A percentile compares a stretch with the other conserved stretches of the same genome.
phyloP scores from a whole-genome alignment of 2,888 invertebrate genomes.

The Linyphia triangularis region DNA sequence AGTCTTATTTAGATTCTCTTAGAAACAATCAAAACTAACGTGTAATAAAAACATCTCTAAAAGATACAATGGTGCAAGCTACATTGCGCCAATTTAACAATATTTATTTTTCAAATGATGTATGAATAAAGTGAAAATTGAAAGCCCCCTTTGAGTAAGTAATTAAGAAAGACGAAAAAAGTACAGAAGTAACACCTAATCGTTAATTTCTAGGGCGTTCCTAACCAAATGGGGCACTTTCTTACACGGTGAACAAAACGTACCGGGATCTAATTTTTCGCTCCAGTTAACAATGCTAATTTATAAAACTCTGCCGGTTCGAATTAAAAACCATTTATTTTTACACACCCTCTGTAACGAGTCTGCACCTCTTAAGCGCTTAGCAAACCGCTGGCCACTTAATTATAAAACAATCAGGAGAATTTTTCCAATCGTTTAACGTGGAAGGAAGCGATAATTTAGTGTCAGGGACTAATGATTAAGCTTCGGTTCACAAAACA shows the following conservation, averaged over 20 bases:
- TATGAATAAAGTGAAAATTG: background rate
- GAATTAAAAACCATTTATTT: constrained; percentile 63
- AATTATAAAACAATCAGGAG: constrained; percentile 65
- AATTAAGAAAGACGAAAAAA: background rate
- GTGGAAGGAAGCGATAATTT: constrained; percentile 50
- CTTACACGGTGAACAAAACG: background rate
- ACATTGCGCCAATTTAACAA: no score
- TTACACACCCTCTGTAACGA: constrained; percentile 10
- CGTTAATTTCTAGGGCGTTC: background rate
- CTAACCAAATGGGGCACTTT: constrained; percentile 1
- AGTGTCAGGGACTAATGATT: constrained; percentile 53
- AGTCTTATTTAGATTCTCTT: no score
- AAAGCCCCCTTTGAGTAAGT: background rate
- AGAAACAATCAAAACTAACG: no score
- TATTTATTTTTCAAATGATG: background rate
- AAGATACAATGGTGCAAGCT: no score
- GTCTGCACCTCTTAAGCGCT: constrained; percentile 39
- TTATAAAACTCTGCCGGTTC: constrained; percentile 20
- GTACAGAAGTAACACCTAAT: background rate
- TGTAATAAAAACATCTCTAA: no score
- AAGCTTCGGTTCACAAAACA: constrained; percentile 46
- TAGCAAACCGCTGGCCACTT: constrained; percentile 54
- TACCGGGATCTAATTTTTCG: constrained; percentile 32
- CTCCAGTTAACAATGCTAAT: constrained; percentile 53
- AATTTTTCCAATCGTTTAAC: constrained; percentile 60